Conservation (phyloP, 2,113 vertebrate genomes). For the Rissa tridactyla region DNA sequence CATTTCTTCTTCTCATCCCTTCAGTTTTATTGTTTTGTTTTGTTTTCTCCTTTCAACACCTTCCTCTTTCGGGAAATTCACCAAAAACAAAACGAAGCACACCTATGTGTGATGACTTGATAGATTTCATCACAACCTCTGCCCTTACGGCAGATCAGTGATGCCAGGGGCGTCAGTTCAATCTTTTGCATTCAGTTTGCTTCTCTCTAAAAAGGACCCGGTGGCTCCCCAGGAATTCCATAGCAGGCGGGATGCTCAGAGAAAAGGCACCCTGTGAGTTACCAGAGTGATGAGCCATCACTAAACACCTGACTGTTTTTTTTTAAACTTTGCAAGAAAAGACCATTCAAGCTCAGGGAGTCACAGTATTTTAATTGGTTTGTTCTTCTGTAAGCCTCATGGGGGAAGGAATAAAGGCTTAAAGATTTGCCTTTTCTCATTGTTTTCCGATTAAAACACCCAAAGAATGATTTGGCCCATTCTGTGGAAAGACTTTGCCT, state of each 20-base stretch:
- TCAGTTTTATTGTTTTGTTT: neutral
- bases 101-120: neutral
- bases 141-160: neutral
- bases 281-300: neutral
- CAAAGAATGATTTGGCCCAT: constrained; percentile 71
- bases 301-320: neutral
- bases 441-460: constrained; percentile 74
- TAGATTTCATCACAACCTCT: neutral
- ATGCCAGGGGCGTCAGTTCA: neutral
- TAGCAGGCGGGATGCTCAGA: neutral
- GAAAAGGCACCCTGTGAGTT: neutral
- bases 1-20: neutral
- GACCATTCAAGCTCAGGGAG: neutral
- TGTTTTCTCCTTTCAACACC: neutral
- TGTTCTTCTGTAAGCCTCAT: neutral
- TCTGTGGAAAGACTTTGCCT: constrained; percentile 77
- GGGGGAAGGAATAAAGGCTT: neutral
- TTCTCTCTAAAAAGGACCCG: neutral
- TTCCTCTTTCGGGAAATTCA: neutral
- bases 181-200: neutral
- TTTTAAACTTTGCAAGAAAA: neutral
- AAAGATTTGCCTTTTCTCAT: neutral
- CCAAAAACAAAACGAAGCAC: neutral
- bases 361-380: neutral
- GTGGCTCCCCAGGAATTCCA: neutral